phyloP scores from a whole-genome alignment of 2,113 vertebrate genomes.

The Malurus cyaneus region DNA sequence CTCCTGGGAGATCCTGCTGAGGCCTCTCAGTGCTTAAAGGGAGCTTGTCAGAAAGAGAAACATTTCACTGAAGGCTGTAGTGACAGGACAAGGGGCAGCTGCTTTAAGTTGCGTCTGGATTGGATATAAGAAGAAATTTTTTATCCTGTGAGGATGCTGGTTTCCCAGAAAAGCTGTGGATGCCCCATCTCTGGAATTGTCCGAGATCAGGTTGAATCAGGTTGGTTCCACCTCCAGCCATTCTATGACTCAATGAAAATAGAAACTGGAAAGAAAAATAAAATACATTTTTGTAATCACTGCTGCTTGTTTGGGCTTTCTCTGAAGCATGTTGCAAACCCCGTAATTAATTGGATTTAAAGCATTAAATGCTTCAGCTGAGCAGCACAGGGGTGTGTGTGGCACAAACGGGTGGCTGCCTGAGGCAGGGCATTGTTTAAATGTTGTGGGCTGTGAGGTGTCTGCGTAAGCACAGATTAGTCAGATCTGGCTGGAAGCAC shows the following conservation, averaged over 20 bases:
- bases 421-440: background rate
- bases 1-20: background rate
- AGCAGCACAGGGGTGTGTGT: background rate
- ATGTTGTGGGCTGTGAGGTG: background rate
- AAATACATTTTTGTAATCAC: background rate
- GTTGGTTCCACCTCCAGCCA: background rate
- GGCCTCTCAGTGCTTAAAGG: background rate
- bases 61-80: background rate
- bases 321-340: background rate
- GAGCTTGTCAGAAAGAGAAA: background rate
- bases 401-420: background rate
- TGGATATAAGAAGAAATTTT: background rate
- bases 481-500: background rate
- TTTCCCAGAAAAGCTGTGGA: background rate
- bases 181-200: background rate
- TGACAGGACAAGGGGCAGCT: background rate
- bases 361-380: background rate
- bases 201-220: background rate
- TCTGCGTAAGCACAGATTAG: background rate
- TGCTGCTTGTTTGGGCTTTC: background rate
- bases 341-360: constrained; percentile 13
- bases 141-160: background rate
- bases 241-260: background rate
- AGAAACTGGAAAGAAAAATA: background rate
- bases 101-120: background rate